phyloP scores from a whole-genome alignment of 2,797 vertebrate species.

The Geotrypetes seraphini region DNA sequence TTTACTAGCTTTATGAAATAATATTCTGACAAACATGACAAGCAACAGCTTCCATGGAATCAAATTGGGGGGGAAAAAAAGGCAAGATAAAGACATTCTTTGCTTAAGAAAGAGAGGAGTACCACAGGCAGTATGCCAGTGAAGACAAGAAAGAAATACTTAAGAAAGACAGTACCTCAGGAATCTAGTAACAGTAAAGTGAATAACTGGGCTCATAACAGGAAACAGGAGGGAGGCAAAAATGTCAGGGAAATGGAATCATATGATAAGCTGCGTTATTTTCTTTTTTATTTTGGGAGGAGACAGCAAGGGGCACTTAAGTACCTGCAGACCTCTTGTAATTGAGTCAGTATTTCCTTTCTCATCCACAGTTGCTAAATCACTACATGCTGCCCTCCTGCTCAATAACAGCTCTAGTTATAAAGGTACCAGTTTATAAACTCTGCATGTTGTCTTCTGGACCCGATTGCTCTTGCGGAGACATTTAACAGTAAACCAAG shows the following conservation, averaged over 20 bases:
- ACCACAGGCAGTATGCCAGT: too few species aligned
- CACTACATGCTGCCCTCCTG: too few species aligned
- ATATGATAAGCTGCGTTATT: constrained; percentile 5
- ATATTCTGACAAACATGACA: constrained; percentile 19
- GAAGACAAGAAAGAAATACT: not conserved
- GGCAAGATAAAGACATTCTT: constrained; percentile 24
- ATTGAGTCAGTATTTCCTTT: too few species aligned
- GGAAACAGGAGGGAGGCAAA: not conserved
- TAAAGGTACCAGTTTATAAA: too few species aligned
- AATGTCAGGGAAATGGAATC: not conserved
- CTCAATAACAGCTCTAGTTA: too few species aligned
- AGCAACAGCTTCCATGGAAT: constrained; percentile 21
- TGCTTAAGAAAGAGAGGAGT: constrained; percentile 18
- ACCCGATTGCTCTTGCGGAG: too few species aligned
- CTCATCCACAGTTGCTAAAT: too few species aligned
- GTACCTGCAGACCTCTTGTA: too few species aligned
- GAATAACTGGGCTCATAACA: constrained; percentile 15
- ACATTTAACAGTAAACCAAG: too few species aligned
- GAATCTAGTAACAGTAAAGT: constrained; percentile 9
- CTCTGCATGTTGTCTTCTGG: too few species aligned
- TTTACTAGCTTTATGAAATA: constrained; percentile 5
- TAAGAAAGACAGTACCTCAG: constrained; percentile 18
- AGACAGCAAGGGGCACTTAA: too few species aligned
- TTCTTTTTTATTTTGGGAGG: too few species aligned
- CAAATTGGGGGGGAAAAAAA: constrained; percentile 15